These are phyloP conservation scores for Lycorma delicatula DNA, from an alignment of 1,140 invertebrate genomes.

Conservation along the genomic window DNA sequence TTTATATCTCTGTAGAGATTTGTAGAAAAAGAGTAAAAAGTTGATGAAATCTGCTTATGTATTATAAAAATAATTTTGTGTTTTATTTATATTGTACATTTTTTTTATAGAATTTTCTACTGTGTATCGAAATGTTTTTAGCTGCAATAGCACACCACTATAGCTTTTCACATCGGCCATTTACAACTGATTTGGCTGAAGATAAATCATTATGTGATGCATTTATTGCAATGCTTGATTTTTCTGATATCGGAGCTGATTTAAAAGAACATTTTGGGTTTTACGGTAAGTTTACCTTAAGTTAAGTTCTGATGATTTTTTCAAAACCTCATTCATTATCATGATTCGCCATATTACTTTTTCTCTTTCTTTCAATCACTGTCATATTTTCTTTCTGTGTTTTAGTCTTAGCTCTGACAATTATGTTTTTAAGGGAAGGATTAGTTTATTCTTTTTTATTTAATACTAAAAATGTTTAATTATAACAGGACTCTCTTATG, in stretches of 20 bases:
- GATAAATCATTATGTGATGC: conserved; percentile 50
- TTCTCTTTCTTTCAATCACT: neutral
- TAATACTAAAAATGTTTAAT: neutral
- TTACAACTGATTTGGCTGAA: conserved; percentile 41
- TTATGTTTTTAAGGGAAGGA: too few relatives aligned
- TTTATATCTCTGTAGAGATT: too few relatives aligned
- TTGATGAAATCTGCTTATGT: too few relatives aligned
- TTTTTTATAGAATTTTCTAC: conserved; percentile 73
- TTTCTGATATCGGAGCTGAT: conserved; percentile 86
- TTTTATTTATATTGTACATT: too few relatives aligned
- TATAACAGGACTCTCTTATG: too few relatives aligned
- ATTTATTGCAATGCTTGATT: conserved; percentile 81
- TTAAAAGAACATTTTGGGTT: conserved; percentile 86
- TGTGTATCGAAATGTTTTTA: conserved; percentile 97
- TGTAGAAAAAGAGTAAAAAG: too few relatives aligned
- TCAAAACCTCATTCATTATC: neutral
- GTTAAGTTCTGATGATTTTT: neutral
- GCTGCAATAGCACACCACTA: conserved; percentile 92
- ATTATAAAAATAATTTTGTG: too few relatives aligned
- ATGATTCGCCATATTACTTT: neutral
- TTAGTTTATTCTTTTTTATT: neutral
- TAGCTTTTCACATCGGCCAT: conserved; percentile 87
- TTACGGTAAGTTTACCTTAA: conserved; percentile 48
- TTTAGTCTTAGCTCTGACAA: too few relatives aligned
- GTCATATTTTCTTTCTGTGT: neutral